A percentile compares a stretch with the other conserved stretches of the same genome.
Evolutionary conservation across 2,113 vertebrate genomes (phyloP).

Genomic region (Sceloporus tristichus): DNA sequence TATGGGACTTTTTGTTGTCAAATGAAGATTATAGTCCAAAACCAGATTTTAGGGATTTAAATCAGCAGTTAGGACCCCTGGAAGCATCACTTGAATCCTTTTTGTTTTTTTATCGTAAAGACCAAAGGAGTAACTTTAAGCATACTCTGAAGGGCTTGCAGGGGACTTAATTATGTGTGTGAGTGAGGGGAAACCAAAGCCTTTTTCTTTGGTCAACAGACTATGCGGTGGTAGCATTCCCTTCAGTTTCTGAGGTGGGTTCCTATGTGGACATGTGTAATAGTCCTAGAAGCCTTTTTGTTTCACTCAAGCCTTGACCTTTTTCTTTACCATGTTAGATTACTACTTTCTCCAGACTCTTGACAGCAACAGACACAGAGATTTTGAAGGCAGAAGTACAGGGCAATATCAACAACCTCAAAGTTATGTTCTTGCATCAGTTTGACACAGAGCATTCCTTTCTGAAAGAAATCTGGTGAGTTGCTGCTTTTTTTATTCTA

Average conservation of each 20-base stretch:
- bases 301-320: not conserved
- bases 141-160: not conserved
- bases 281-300: too few species aligned
- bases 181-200: not conserved
- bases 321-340: constrained; percentile 74
- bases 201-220: not conserved
- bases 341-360: constrained; percentile 94
- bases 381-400: constrained; percentile 64
- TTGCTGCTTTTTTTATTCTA: not conserved
- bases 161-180: not conserved
- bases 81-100: too few species aligned
- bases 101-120: not conserved
- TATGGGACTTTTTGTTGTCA: too few species aligned
- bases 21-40: too few species aligned
- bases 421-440: constrained; percentile 89
- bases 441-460: constrained; percentile 95
- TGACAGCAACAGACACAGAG: constrained; percentile 84
- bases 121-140: not conserved
- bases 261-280: not conserved
- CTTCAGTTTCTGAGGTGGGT: not conserved
- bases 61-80: too few species aligned
- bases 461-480: constrained; percentile 90
- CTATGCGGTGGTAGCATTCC: not conserved
- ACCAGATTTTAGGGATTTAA: too few species aligned
- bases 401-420: constrained; percentile 60